These are phyloP conservation scores for Marcusenius ussheri DNA, from an alignment of 2,113 vertebrate genomes.

Conservation along the genomic window DNA sequence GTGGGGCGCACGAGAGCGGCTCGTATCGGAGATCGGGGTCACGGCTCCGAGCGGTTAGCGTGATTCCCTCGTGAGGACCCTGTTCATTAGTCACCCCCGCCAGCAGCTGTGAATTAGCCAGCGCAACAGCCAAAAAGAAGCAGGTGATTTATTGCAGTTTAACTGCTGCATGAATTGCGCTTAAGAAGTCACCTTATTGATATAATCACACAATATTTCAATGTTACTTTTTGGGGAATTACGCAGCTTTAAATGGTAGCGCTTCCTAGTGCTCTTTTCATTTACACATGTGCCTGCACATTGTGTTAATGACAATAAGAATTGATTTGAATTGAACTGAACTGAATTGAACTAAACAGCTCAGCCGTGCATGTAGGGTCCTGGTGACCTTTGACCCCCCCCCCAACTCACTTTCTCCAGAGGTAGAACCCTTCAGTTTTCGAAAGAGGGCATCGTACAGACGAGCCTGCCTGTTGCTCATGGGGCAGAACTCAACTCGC, in stretches of 20 bases:
- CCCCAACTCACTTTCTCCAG: conserved; percentile 55
- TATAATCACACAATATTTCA: conserved; percentile 10
- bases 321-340: too few relatives aligned
- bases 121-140: neutral
- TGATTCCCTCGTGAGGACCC: neutral
- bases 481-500: conserved; percentile 69
- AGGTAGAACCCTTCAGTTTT: conserved; percentile 69
- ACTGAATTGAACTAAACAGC: too few relatives aligned
- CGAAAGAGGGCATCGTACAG: conserved; percentile 74
- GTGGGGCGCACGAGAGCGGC: neutral
- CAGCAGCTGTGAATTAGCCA: neutral
- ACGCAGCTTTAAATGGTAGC: neutral
- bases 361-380: neutral
- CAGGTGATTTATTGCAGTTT: neutral
- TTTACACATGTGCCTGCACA: too few relatives aligned
- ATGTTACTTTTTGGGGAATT: neutral
- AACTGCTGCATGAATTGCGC: neutral
- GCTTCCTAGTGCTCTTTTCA: too few relatives aligned
- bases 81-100: neutral
- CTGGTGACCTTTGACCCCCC: neutral
- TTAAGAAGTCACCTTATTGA: conserved; percentile 1
- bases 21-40: neutral
- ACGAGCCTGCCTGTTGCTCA: conserved; percentile 81
- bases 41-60: neutral
- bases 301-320: too few relatives aligned